Base-by-base conservation (phyloP, 2,113 vertebrate species). In the Atlantisia rogersi region DNA sequence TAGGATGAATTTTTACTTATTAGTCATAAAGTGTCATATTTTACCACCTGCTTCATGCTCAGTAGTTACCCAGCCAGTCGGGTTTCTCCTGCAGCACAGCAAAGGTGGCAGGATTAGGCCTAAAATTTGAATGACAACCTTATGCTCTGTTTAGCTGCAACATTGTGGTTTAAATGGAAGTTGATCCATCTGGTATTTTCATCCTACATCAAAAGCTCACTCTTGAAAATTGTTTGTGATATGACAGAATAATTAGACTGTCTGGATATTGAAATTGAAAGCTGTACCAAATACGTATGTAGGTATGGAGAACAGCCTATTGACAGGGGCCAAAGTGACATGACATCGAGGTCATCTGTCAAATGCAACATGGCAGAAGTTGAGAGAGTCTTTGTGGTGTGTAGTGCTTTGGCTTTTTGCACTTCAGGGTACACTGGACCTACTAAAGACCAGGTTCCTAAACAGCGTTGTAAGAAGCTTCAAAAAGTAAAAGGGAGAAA, bases 101-200 rank as follows among this genome's bases (percentile, higher is more conserved):
- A 91, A 80, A 68, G 52, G 25, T 39, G 59, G 42, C 70, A 93
- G 63, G 37, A 67, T 81, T 76, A 87, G 58, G n/a, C 67, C 91
- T 44, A 65, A 39, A 81, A 65, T 91, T 53, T 88, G 94, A 95
- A 67, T 95, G 80, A 85, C 71, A 94, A 32, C 84, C 70, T 92
- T 77, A 81, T 52, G 76, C 46, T 90, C 62, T 94, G n/a, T 86
- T 94, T 89, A 95, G 68, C 69, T 95, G 73, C 84, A 92, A 6
- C 59, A 5, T 70, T 71, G 48, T 76, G 59, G 50, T 95, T 85
- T 91, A 93, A 88, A 85, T 86, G 67, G 60, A 92, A 69, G 53
- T 53, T 60, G 73, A 90, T 90, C 83, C 82, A 88, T 95, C 84
- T 94, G 88, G 70, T 95, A 79, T 92, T 92, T 94, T 91, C 75